Conservation (phyloP, 2,888 invertebrate genomes). For the Schizotus pectinicornis region DNA sequence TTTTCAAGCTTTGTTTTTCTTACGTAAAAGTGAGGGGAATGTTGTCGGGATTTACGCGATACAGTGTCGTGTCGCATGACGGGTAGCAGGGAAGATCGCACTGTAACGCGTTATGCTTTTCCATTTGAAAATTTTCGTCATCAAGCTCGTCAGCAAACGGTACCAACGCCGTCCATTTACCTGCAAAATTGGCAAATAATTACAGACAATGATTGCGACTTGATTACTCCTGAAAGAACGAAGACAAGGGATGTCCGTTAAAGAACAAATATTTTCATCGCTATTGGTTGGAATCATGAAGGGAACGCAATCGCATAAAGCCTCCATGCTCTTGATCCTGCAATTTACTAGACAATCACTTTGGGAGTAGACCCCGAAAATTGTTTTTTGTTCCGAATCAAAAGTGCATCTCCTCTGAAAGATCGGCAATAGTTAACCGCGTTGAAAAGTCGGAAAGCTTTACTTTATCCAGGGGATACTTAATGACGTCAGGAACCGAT, state of each 20-base stretch:
- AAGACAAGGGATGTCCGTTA: constrained; percentile 11
- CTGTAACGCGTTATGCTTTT: constrained; percentile 9
- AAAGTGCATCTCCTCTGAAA: constrained; percentile 12
- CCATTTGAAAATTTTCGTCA: not conserved
- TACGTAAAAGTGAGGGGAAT: no score
- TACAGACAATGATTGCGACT: not conserved
- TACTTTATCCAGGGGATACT: constrained; percentile 11
- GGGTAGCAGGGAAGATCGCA: constrained; percentile 10
- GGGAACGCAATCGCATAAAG: constrained; percentile 16
- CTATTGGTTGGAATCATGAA: constrained; percentile 12
- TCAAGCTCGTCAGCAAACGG: not conserved
- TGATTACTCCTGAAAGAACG: constrained; percentile 7
- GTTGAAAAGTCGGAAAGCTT: constrained; percentile 3
- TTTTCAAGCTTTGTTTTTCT: no score
- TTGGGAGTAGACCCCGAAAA: constrained; percentile 9
- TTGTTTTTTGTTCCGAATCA: constrained; percentile 3
- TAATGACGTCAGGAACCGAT: constrained; percentile 2
- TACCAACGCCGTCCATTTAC: constrained; percentile 8
- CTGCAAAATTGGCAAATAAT: not conserved
- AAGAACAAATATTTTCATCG: constrained; percentile 2
- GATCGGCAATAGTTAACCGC: not conserved
- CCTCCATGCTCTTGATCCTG: constrained; percentile 5
- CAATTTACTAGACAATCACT: constrained; percentile 13
- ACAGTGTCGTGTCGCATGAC: constrained; percentile 1
- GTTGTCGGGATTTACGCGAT: not conserved